Evolutionary conservation across 2,113 vertebrate genomes (phyloP).

Genomic region (Calyptomena viridis): DNA sequence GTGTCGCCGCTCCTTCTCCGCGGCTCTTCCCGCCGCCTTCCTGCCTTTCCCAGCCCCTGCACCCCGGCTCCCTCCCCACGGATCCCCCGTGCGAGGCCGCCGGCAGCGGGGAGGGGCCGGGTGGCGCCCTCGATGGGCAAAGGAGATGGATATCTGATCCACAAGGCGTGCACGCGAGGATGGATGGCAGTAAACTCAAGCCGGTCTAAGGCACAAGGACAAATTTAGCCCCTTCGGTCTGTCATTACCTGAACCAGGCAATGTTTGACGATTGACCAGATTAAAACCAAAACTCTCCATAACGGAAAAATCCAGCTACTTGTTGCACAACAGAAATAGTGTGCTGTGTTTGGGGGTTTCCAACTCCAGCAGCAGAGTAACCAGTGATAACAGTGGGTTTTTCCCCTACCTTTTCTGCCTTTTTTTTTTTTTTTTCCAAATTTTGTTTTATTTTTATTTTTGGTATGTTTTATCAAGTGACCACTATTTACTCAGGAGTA

Average conservation of each 20-base stretch:
- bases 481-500: neutral
- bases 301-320: neutral
- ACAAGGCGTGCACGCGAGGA: neutral
- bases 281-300: neutral
- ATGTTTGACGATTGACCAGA: neutral
- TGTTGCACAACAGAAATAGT: neutral
- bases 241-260: neutral
- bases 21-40: neutral
- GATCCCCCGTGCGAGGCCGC: neutral
- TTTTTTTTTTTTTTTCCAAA: neutral
- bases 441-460: neutral
- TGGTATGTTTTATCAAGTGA: no score
- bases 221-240: no score
- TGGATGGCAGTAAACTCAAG: neutral
- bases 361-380: neutral
- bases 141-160: rapidly evolving
- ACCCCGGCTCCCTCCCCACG: neutral
- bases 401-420: rapidly evolving
- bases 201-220: neutral
- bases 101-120: rapidly evolving
- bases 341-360: neutral
- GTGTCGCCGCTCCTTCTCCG: neutral
- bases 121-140: rapidly evolving
- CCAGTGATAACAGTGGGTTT: rapidly evolving
- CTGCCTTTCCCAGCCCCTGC: neutral